Evolutionary conservation across 2,113 vertebrate species (phyloP).

Genomic region (Spheniscus mendiculus): DNA sequence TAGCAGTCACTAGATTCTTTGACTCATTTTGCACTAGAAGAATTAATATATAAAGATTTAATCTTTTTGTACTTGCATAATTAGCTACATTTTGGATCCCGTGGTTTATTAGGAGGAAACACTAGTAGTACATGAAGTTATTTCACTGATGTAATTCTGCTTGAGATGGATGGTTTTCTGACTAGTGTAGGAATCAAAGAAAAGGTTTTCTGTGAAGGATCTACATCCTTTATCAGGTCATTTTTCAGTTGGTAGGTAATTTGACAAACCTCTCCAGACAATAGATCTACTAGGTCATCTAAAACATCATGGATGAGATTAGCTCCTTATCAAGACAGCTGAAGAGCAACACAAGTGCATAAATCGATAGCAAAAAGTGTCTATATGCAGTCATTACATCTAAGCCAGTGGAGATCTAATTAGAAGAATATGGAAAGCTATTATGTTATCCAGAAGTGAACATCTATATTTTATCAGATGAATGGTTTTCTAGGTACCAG

Average conservation of each 20-base stretch:
- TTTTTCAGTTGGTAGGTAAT: not conserved
- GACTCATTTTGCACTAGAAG: not conserved
- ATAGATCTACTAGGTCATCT: not conserved
- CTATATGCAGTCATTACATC: not conserved
- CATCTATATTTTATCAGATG: not conserved
- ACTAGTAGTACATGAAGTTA: not conserved
- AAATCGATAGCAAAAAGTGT: not conserved
- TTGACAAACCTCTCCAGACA: not conserved
- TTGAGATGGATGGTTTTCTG: not conserved
- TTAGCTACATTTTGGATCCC: not conserved
- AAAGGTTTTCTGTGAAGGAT: not conserved
- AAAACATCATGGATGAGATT: not conserved
- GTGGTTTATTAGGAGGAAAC: not conserved
- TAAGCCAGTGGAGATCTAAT: not conserved
- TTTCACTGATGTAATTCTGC: not conserved
- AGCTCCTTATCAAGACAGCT: not conserved
- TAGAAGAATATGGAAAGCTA: not conserved
- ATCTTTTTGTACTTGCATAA: not conserved
- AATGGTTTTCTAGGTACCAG: not conserved
- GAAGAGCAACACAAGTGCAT: not conserved
- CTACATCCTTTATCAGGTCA: not conserved
- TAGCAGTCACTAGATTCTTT: not conserved
- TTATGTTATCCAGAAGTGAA: not conserved
- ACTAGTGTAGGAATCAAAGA: not conserved
- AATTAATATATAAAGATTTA: not conserved